A percentile compares a stretch with the other conserved stretches of the same genome.
Conservation (phyloP, 2,888 invertebrate species). For the Agrochola lychnidis region DNA sequence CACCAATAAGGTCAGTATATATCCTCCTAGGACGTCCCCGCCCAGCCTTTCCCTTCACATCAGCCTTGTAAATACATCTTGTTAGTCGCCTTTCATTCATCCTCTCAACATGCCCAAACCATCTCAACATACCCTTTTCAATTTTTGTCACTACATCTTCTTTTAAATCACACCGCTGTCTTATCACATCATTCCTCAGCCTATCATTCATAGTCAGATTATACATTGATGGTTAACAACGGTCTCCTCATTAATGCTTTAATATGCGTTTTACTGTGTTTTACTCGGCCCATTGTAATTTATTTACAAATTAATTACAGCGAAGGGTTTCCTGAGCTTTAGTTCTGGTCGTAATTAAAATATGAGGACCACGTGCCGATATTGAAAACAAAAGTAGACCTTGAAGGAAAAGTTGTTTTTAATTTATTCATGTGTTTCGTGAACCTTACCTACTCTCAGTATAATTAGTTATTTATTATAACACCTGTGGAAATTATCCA, state of each 20-base stretch:
- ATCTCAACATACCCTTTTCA: too few species aligned
- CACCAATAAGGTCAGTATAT: too few species aligned
- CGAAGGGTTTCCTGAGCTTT: slow-evolving; percentile 54
- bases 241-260: slow-evolving; percentile 53
- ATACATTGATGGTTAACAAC: slow-evolving; percentile 39
- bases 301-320: slow-evolving; percentile 66
- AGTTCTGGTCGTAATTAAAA: slow-evolving; percentile 61
- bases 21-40: too few species aligned
- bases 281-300: slow-evolving; percentile 43
- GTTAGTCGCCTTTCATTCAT: too few species aligned
- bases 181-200: too few species aligned
- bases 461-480: background rate
- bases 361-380: slow-evolving; percentile 38
- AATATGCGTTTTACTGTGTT: slow-evolving; percentile 56
- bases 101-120: too few species aligned
- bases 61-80: too few species aligned
- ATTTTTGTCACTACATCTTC: too few species aligned
- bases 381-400: slow-evolving; percentile 29
- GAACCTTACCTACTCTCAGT: background rate
- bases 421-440: background rate
- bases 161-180: too few species aligned
- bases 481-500: background rate
- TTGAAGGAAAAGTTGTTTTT: background rate
- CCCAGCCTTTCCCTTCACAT: too few species aligned
- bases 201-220: too few species aligned